Percentiles rank a stretch among this genome's conserved stretches.
Conservation (phyloP, 2,888 invertebrate species). For the Trisateles emortualis region DNA sequence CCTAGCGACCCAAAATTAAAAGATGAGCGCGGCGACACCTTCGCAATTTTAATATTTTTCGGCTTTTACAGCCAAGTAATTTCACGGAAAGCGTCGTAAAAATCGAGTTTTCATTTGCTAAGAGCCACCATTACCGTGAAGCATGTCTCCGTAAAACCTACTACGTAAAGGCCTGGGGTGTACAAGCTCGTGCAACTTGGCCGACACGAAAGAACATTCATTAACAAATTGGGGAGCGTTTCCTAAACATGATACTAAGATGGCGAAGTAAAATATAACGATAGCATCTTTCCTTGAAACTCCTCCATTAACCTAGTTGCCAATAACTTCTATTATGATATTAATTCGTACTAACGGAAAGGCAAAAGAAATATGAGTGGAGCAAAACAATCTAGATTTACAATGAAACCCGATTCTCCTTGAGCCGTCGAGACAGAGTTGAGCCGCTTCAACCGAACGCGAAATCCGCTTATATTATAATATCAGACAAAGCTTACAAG, state of each 20-base stretch:
- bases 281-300: conserved; percentile 19
- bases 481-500: conserved; percentile 61
- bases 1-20: conserved; percentile 38
- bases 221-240: conserved; percentile 46
- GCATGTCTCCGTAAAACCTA: conserved; percentile 62
- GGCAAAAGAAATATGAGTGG: conserved; percentile 67
- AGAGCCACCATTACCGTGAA: conserved; percentile 69
- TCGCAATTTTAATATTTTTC: conserved; percentile 59
- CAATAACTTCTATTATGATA: conserved; percentile 30
- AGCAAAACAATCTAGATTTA: conserved; percentile 75
- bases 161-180: conserved; percentile 53
- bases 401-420: conserved; percentile 74
- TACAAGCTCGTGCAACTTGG: conserved; percentile 17
- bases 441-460: conserved; percentile 53
- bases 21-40: conserved; percentile 34
- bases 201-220: conserved; percentile 40
- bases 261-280: conserved; percentile 19
- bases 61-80: conserved; percentile 61
- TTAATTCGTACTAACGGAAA: conserved; percentile 45
- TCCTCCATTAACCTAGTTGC: conserved; percentile 26
- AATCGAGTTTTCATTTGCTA: conserved; percentile 80
- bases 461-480: conserved; percentile 77
- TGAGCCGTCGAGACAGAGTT: conserved; percentile 55
- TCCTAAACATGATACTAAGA: conserved; percentile 37
- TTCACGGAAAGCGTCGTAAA: conserved; percentile 74